Conservation (phyloP, 2,113 vertebrate species). For the Tautogolabrus adspersus region DNA sequence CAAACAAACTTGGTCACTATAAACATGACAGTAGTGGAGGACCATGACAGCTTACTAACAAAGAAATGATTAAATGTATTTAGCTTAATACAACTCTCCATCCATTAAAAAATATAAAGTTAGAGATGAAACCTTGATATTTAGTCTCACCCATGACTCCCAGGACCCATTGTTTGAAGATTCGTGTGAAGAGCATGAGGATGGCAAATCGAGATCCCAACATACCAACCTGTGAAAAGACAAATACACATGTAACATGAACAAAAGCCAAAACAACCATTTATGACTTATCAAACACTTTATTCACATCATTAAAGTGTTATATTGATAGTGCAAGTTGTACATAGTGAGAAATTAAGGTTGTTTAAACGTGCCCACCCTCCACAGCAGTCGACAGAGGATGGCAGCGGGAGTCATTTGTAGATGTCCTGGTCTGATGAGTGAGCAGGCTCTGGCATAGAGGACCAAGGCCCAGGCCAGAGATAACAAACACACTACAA, state of each 20-base stretch:
- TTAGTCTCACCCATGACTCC: constrained; percentile 84
- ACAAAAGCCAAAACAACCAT: not conserved
- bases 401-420: constrained; percentile 79
- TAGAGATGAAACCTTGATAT: not conserved
- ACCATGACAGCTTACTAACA: not conserved
- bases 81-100: not conserved
- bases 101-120: not conserved
- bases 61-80: not conserved
- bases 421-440: constrained; percentile 83
- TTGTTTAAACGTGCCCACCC: constrained; percentile 79
- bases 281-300: not conserved
- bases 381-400: constrained; percentile 90
- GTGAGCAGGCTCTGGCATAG: constrained; percentile 78
- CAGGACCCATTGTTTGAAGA: constrained; percentile 86
- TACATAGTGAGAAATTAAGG: not conserved
- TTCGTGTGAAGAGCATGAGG: constrained; percentile 86
- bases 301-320: not conserved
- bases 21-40: not conserved
- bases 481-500: constrained; percentile 85
- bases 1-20: not conserved
- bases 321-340: not conserved
- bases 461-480: constrained; percentile 89
- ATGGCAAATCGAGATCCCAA: constrained; percentile 85
- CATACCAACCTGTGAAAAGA: constrained; percentile 83
- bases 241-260: not conserved